Conservation (phyloP, 2,888 invertebrate species). For the Coenonympha arcania region DNA sequence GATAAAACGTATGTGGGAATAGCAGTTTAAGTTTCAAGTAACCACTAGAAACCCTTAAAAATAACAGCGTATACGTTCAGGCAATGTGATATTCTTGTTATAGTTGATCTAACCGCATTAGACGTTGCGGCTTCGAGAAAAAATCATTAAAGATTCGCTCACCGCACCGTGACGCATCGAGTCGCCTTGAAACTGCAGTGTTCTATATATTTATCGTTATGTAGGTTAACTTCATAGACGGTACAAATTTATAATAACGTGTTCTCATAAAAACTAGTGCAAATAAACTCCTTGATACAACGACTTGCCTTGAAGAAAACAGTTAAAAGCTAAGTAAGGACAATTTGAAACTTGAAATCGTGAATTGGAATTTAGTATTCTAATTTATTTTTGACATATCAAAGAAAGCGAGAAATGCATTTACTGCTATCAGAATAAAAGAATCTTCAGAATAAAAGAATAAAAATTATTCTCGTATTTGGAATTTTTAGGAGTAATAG, state of each 20-base stretch:
- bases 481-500: too few relatives aligned
- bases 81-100: conserved; percentile 50
- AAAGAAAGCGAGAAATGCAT: too few relatives aligned
- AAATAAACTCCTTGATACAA: not conserved
- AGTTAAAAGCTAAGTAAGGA: not conserved
- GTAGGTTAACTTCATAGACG: not conserved
- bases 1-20: not conserved
- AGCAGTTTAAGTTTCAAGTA: conserved; percentile 11
- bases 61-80: conserved; percentile 32
- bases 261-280: too few relatives aligned
- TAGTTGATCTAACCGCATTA: conserved; percentile 47
- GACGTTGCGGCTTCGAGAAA: conserved; percentile 33
- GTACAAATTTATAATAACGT: not conserved
- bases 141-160: conserved; percentile 20
- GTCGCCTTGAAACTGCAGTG: conserved; percentile 17
- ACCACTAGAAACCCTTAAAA: conserved; percentile 17
- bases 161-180: conserved; percentile 20
- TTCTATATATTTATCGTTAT: conserved; percentile 8
- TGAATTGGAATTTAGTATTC: too few relatives aligned
- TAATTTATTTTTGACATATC: too few relatives aligned
- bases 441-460: too few relatives aligned
- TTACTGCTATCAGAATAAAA: too few relatives aligned
- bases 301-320: not conserved
- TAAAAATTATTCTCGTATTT: too few relatives aligned
- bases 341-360: too few relatives aligned